Conservation (phyloP, 2,113 vertebrate species). For the Semicossyphus pulcher region DNA sequence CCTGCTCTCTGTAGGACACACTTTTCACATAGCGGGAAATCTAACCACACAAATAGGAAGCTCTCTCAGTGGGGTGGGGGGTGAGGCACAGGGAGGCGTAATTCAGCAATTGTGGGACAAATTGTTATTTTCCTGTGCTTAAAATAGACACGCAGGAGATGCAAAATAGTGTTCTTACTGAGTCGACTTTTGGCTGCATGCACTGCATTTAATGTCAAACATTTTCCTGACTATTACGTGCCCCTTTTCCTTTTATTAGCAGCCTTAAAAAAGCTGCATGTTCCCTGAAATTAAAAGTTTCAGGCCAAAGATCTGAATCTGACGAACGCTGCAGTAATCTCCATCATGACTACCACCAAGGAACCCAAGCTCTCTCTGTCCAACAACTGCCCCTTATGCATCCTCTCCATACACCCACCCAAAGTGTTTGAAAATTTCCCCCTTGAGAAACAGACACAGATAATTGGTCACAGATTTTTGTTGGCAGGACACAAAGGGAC, state of each 20-base stretch:
- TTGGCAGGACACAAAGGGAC: constrained; percentile 83
- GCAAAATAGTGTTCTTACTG: constrained; percentile 24
- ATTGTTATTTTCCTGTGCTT: constrained; percentile 77
- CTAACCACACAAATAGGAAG: constrained; percentile 78
- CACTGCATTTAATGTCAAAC: background rate
- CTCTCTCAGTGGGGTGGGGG: constrained; percentile 52
- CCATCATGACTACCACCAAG: background rate
- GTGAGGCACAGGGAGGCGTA: constrained; percentile 39
- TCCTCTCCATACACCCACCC: constrained; percentile 54
- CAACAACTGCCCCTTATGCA: constrained; percentile 33
- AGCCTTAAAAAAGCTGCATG: background rate
- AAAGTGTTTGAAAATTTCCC: constrained; percentile 72
- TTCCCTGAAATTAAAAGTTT: constrained; percentile 4
- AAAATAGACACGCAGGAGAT: constrained; percentile 58
- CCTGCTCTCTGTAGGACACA: constrained; percentile 70
- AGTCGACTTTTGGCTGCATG: constrained; percentile 4
- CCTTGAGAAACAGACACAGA: constrained; percentile 82
- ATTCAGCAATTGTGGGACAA: constrained; percentile 74
- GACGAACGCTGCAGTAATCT: background rate
- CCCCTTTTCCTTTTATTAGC: background rate
- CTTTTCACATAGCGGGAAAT: constrained; percentile 78
- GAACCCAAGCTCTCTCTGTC: constrained; percentile 24
- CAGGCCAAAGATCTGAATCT: constrained; percentile 1
- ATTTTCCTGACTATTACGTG: background rate
- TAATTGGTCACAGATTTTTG: constrained; percentile 88